phyloP scores from a whole-genome alignment of 2,888 invertebrate genomes.

The Tetheella fluctuosa region DNA sequence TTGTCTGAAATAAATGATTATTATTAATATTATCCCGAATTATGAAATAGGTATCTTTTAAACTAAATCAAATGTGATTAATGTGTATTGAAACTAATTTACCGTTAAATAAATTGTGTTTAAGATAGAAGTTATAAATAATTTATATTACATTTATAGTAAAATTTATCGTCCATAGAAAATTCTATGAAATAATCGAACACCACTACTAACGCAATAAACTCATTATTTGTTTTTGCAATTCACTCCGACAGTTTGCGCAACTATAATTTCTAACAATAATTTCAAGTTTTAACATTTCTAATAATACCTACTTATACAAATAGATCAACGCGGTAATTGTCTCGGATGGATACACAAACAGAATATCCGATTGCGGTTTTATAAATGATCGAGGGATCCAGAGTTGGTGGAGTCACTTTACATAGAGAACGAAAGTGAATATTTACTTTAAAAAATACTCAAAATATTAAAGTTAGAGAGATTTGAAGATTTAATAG shows the following conservation, averaged over 20 bases:
- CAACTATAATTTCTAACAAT: slow-evolving; percentile 41
- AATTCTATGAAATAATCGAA: slow-evolving; percentile 27
- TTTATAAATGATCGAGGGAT: slow-evolving; percentile 32
- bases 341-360: slow-evolving; percentile 68
- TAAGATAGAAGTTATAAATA: no score
- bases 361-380: slow-evolving; percentile 67
- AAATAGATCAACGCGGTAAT: slow-evolving; percentile 48
- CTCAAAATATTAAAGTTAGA: no score
- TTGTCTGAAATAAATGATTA: no score
- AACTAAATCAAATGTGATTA: no score
- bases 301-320: slow-evolving; percentile 31
- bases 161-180: slow-evolving; percentile 13
- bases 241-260: slow-evolving; percentile 33
- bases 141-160: neutral
- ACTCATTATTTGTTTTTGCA: slow-evolving; percentile 31
- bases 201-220: slow-evolving; percentile 34
- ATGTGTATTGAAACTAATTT: no score
- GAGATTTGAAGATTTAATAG: no score
- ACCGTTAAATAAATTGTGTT: no score
- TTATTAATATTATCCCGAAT: no score
- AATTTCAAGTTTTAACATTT: slow-evolving; percentile 42
- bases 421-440: slow-evolving; percentile 8
- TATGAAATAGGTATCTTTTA: no score
- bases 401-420: slow-evolving; percentile 35
- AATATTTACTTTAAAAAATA: no score